Evolutionary conservation across 2,888 invertebrate species (phyloP).

Genomic region (Cheilosia soror): DNA sequence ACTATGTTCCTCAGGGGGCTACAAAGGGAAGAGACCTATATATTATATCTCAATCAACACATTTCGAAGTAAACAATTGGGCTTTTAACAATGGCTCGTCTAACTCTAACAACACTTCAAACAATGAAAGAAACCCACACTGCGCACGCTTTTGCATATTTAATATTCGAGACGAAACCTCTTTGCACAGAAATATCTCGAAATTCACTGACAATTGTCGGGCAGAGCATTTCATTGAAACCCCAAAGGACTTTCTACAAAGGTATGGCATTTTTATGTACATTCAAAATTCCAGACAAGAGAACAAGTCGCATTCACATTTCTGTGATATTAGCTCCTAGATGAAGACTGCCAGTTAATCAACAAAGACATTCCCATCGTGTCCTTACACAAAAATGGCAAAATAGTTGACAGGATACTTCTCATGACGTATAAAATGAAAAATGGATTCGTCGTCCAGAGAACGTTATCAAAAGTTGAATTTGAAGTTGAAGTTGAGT

Average conservation of each 20-base stretch:
- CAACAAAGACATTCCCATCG: background rate
- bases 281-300: background rate
- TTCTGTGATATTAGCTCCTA: background rate
- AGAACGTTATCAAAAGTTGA: conserved; percentile 3
- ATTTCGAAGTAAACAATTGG: too few relatives aligned
- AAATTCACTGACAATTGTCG: background rate
- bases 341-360: background rate
- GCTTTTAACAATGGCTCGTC: too few relatives aligned
- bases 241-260: background rate
- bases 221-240: background rate
- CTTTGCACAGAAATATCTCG: background rate
- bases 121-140: too few relatives aligned
- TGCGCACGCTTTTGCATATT: background rate
- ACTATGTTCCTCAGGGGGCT: too few relatives aligned
- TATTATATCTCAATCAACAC: too few relatives aligned
- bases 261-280: background rate
- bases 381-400: conserved; percentile 1
- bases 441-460: background rate
- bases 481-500: background rate
- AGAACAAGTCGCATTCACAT: background rate
- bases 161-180: background rate
- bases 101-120: too few relatives aligned
- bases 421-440: background rate
- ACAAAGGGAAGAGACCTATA: too few relatives aligned
- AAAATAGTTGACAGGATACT: background rate